Base-by-base conservation (phyloP, 2,113 vertebrate species). In the Apeltes quadracus region DNA sequence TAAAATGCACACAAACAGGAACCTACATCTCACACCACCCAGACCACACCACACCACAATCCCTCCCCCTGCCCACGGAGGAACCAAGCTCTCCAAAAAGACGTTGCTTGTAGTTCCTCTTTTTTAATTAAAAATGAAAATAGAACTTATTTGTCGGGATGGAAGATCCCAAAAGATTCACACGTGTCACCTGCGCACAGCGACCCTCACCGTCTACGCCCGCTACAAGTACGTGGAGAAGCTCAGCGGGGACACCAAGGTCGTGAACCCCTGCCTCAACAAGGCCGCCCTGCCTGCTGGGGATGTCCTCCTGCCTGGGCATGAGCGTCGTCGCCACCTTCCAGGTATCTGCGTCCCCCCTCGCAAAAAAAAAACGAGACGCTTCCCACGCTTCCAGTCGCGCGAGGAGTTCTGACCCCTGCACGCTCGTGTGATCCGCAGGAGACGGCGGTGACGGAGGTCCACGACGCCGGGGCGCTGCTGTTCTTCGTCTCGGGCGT, bases 321-420 rank as follows among this genome's bases (percentile, higher is more conserved):
- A 96, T 98, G 97, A 94, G 93, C 44, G 81, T 97, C 25, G 97
- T 99, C 54, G 97, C 96, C 71, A 96, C 94, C 71, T 98, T 99
- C 88, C 97, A 98, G n/a, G n/a, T n/a, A n/a, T n/a, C n/a, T n/a
- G n/a, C n/a, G n/a, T n/a, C n/a, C n/a, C n/a, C n/a, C n/a, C n/a
- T n/a, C n/a, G n/a, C n/a, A n/a, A n/a, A n/a, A n/a, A n/a, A n/a
- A n/a, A n/a, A n/a, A n/a, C n/a, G n/a, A n/a, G n/a, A n/a, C n/a
- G n/a, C n/a, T n/a, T n/a, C n/a, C n/a, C n/a, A n/a, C n/a, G n/a
- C n/a, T n/a, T n/a, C n/a, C n/a, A n/a, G n/a, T 56, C 11, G 8
- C 15, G 69, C 13, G 0, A 29, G n/a, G 43, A 34, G 15, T 22
- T 36, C 12, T 2, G 11, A 29, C 10, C 18, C 16, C 48, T 46